These are phyloP conservation scores for Aptenodytes forsteri DNA, from an alignment of 2,113 vertebrate genomes.

Conservation along the genomic window DNA sequence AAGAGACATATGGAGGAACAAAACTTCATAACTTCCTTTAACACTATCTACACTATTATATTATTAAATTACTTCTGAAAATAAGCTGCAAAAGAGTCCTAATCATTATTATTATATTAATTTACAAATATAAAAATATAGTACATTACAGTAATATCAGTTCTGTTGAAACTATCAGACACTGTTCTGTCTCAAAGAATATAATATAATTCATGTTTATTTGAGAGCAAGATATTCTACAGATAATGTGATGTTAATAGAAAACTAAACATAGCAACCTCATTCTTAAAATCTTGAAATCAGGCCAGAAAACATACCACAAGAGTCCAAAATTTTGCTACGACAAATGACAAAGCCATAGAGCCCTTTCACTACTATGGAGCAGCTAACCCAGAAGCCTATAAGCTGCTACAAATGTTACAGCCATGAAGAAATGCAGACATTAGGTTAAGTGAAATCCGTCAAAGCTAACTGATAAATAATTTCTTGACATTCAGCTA, in stretches of 20 bases:
- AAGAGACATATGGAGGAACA: not conserved
- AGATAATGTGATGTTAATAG: not conserved
- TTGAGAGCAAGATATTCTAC: not conserved
- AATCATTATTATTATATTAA: not conserved
- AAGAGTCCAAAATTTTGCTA: not conserved
- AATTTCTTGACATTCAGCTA: not conserved
- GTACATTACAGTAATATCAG: not conserved
- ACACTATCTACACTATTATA: not conserved
- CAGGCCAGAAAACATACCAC: not conserved
- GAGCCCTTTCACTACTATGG: not conserved
- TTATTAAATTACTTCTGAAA: not conserved
- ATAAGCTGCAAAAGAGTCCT: not conserved
- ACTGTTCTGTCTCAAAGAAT: not conserved
- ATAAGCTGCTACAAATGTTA: not conserved
- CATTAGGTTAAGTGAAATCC: not conserved
- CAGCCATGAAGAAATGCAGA: not conserved
- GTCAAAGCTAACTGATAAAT: not conserved
- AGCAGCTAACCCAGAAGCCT: not conserved
- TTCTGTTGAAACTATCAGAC: not conserved
- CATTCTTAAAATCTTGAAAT: not conserved
- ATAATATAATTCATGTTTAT: not conserved
- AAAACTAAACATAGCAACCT: not conserved
- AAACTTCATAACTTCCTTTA: not conserved
- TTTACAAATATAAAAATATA: not conserved
- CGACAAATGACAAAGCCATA: not conserved